Conservation (phyloP, 2,888 invertebrate genomes). For the Baccha elongata region DNA sequence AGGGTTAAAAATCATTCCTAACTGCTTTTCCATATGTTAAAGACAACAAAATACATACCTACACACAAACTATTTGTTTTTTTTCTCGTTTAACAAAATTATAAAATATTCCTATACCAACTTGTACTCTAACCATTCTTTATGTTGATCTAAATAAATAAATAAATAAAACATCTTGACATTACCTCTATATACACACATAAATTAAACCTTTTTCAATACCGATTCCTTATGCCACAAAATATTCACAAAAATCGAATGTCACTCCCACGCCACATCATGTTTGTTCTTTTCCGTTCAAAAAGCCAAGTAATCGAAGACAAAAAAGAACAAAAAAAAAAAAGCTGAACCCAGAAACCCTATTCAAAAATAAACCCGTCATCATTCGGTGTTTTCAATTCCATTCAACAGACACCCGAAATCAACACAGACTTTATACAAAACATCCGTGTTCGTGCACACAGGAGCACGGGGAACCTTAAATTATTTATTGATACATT, state of each 20-base stretch:
- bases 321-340: background rate
- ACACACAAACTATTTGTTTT: no score
- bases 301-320: conserved; percentile 16
- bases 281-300: conserved; percentile 20
- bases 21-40: no score
- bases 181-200: conserved; percentile 19
- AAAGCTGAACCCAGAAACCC: conserved; percentile 27
- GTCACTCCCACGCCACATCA: conserved; percentile 47
- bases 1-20: no score
- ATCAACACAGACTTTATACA: conserved; percentile 42
- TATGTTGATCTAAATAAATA: background rate
- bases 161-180: conserved; percentile 20
- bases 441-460: background rate
- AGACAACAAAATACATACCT: no score
- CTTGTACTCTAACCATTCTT: no score
- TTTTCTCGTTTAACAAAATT: no score
- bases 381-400: conserved; percentile 51
- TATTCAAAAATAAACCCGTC: conserved; percentile 54
- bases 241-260: conserved; percentile 43
- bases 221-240: background rate
- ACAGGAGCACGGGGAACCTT: conserved; percentile 27
- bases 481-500: conserved; percentile 71
- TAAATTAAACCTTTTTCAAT: conserved; percentile 27
- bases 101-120: background rate
- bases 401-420: conserved; percentile 47